Evolutionary conservation across 1,140 invertebrate genomes (phyloP), one percentile per base, ranked within the genome.

Genomic region (Caenorhabditis inopinata): DNA sequence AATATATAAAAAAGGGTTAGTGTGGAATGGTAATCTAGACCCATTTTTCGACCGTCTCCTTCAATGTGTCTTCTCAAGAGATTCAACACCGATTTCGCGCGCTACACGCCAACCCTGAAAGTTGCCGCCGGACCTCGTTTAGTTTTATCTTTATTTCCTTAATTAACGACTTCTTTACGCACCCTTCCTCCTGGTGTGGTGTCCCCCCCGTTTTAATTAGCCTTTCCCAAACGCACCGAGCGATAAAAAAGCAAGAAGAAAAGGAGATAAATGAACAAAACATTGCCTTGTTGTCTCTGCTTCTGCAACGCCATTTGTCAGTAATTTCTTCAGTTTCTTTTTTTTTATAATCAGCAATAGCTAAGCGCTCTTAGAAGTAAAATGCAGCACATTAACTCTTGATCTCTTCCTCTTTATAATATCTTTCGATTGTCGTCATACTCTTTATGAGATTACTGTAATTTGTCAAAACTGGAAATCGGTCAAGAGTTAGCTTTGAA

Each of bases 81-180:
- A 68, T 68, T 68, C 58, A 32, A 68, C 58, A 68, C 58, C 58
- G 58, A 68, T 68, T 68, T 68, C 58, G 58, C 58, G 58, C 58
- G n/a, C n/a, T 6, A 27, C 58, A 38, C 58, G 58, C 32, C 58
- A 38, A 68, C 51, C 51, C 51, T 58, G 51, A 58, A 58, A 58
- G 51, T 68, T 68, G 58, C 58, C 58, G 58, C 58, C 18, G 58
- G 58, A 68, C 58, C 58, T 68, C 58, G 58, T 68, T 68, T 68
- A 68, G 58, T 68, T 68, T 68, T 68, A 38, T 68, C 58, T 68
- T 68, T 68, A 68, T 68, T 68, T 68, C 58, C 58, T 32, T 68
- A 68, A 68, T 68, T 68, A 68, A 68, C 58, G 58, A 68, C 58
- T 68, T 32, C 58, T 42, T 42, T 42, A 42, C 32, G 58, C 32